Evolutionary conservation across 2,797 vertebrate genomes (phyloP), one percentile per base, ranked within the genome.

Genomic region (Megalops cyprinoides): DNA sequence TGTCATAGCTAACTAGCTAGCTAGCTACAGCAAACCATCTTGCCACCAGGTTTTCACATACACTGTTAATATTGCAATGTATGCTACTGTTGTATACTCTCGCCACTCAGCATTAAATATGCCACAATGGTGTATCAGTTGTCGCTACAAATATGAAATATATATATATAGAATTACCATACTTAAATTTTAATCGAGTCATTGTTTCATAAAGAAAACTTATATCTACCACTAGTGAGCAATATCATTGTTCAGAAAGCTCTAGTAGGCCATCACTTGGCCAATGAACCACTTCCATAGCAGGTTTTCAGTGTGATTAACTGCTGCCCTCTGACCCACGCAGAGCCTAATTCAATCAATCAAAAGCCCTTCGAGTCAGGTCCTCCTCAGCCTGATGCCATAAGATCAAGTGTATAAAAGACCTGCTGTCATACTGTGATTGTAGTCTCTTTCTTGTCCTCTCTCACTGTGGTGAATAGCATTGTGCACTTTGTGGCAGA

Each of bases 371-470:
- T 37, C 78, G 65, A 85, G 84, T 87, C 82, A 83, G 79, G 83
- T 77, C 79, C 15, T 81, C 77, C 39, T 84, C 74, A 25, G 48
- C 74, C 77, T 84, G 69, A 78, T 84, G 77, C 69, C 77, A 69
- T 60, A 69, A 86, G 82, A 88, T 87, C 82, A 86, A 85, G 79
- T 87, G 82, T 85, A 83, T 79, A 83, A 85, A 85, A 87, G 76
- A 87, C 81, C 82, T 83, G 77, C 82, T 86, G 81, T 86, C 81
- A 78, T 44, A 34, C 28, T 77, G 76, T 80, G 77, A 82, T 85
- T 65, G 75, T 75, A 79, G 67, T 79, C 78, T 82, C 23, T 25
- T 3, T 69, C 23, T 18, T 34, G 56, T 2, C 44, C 44, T 37
- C 65, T 53, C 31, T 58, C 28, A 79, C n/a, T 48, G 53, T 69